These are phyloP conservation scores for Chaenocephalus aceratus DNA, from an alignment of 2,113 vertebrate genomes.

Conservation along the genomic window DNA sequence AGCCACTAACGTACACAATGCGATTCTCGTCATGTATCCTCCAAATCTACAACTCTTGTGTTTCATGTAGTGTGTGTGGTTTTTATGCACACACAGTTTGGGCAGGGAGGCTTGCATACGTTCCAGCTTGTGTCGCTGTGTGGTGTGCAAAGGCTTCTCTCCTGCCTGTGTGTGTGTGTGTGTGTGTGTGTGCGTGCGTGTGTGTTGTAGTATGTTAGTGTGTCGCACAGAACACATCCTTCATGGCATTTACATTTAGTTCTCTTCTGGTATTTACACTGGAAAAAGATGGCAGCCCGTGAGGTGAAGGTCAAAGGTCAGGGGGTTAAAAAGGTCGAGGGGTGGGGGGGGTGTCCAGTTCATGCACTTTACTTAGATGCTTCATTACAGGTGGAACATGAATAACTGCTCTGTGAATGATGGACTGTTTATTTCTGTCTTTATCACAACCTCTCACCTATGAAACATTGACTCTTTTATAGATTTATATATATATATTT, in stretches of 20 bases:
- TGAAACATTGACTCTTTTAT: slow-evolving; percentile 52
- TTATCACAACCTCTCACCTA: slow-evolving; percentile 60
- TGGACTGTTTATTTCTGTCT: slow-evolving; percentile 34
- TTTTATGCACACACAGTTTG: slow-evolving; percentile 70
- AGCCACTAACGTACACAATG: slow-evolving; percentile 71
- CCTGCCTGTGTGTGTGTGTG: slow-evolving; percentile 57
- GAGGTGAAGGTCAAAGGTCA: slow-evolving; percentile 56
- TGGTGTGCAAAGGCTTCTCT: slow-evolving; percentile 59
- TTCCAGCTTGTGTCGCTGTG: slow-evolving; percentile 47
- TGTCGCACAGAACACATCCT: slow-evolving; percentile 74
- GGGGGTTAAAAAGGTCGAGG: slow-evolving; percentile 31
- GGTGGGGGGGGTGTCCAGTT: slow-evolving; percentile 48
- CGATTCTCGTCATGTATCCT: slow-evolving; percentile 56
- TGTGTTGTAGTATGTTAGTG: slow-evolving; percentile 37
- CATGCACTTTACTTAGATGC: slow-evolving; percentile 76
- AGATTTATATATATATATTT: slow-evolving; percentile 37
- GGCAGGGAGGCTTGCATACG: slow-evolving; percentile 74
- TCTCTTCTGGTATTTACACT: slow-evolving; percentile 88
- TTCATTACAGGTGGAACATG: slow-evolving; percentile 66
- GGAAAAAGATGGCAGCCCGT: slow-evolving; percentile 72
- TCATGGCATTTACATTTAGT: slow-evolving; percentile 82
- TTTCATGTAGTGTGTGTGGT: slow-evolving; percentile 49
- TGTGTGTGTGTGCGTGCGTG: slow-evolving; percentile 5
- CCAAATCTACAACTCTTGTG: slow-evolving; percentile 58
- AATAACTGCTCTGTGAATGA: slow-evolving; percentile 56